A percentile compares a stretch with the other conserved stretches of the same genome.
Conservation (phyloP, 2,888 invertebrate genomes). For the Lasioglossum morio region DNA sequence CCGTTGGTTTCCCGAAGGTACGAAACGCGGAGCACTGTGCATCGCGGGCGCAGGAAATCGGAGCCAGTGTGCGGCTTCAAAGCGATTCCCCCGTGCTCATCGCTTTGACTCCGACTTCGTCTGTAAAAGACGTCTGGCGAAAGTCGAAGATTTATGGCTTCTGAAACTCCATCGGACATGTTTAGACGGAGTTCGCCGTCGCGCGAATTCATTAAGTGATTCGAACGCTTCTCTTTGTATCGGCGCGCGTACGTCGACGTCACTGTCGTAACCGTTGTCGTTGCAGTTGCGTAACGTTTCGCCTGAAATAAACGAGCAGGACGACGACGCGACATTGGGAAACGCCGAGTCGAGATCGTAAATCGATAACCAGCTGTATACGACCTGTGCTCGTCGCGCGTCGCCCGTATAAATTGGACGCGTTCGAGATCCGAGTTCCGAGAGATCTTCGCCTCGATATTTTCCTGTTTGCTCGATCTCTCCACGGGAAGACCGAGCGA, state of each 20-base stretch:
- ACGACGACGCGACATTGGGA: neutral
- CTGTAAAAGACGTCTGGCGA: slow-evolving; percentile 38
- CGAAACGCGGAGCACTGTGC: neutral
- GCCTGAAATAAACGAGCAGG: slow-evolving; percentile 12
- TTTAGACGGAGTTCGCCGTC: slow-evolving; percentile 40
- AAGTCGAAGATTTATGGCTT: slow-evolving; percentile 61
- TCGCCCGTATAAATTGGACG: slow-evolving; percentile 17
- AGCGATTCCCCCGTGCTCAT: slow-evolving; percentile 50
- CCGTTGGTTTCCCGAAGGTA: neutral
- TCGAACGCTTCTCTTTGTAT: neutral
- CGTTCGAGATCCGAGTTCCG: neutral
- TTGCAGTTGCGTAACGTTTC: neutral
- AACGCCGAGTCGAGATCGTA: slow-evolving; percentile 23
- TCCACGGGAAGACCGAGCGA: neutral
- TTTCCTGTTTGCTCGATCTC: slow-evolving; percentile 25
- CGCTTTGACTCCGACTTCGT: neutral
- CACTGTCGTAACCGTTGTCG: neutral
- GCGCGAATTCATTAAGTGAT: slow-evolving; percentile 24
- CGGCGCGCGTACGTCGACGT: neutral
- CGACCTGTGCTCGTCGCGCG: neutral
- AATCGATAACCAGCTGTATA: slow-evolving; percentile 18
- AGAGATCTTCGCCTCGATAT: slow-evolving; percentile 4
- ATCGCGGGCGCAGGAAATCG: slow-evolving; percentile 54
- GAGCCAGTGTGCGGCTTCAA: slow-evolving; percentile 57
- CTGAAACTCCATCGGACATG: slow-evolving; percentile 56